phyloP scores from a whole-genome alignment of 2,113 vertebrate genomes.

The Meles meles region DNA sequence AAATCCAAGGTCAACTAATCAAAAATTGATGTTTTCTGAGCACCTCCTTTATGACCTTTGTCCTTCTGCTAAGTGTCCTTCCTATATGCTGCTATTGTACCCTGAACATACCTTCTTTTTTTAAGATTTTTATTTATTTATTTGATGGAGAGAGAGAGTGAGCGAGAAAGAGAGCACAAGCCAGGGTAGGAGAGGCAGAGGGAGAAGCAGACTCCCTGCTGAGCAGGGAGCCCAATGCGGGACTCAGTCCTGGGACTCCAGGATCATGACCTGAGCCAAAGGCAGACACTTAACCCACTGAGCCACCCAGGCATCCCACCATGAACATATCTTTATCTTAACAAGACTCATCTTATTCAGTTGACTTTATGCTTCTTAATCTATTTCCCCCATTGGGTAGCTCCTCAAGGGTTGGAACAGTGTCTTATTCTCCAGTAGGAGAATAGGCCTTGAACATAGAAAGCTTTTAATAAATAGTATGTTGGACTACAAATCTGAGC shows the following conservation, averaged over 20 bases:
- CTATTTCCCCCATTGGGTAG: neutral
- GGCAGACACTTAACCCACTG: neutral
- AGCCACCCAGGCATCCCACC: neutral
- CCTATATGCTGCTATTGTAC: neutral
- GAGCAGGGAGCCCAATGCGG: too few relatives aligned
- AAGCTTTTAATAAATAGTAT: slow-evolving; percentile 13
- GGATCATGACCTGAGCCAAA: neutral
- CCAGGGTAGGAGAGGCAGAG: neutral
- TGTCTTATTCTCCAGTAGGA: neutral
- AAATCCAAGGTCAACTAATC: neutral
- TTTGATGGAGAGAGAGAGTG: neutral
- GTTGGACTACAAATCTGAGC: neutral
- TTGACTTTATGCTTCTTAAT: neutral
- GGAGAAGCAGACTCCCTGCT: too few relatives aligned
- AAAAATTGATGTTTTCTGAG: slow-evolving; percentile 36
- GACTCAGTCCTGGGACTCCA: neutral
- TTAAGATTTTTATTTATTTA: neutral
- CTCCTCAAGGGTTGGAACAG: neutral
- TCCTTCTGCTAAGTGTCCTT: neutral
- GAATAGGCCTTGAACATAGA: neutral
- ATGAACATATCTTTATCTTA: slow-evolving; percentile 25
- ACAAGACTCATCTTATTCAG: neutral
- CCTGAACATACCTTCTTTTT: slow-evolving; percentile 1
- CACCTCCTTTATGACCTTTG: neutral
- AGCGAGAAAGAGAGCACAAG: neutral